These are phyloP conservation scores for Idaea biselata DNA, from an alignment of 2,888 invertebrate species.

Conservation along the genomic window DNA sequence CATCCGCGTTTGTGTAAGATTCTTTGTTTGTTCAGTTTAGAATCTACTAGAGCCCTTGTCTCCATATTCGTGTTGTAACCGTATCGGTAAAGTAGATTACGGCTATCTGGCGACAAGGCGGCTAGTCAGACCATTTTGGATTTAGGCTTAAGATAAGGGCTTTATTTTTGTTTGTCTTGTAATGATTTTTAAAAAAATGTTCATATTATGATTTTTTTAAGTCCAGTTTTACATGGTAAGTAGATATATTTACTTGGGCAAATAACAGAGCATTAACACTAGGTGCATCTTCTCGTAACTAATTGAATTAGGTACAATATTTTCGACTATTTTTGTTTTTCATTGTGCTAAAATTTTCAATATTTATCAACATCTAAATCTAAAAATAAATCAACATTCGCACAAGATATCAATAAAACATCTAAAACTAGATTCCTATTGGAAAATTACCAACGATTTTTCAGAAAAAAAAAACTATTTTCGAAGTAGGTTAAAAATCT, in stretches of 20 bases:
- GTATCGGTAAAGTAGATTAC: slow-evolving; percentile 23
- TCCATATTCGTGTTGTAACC: slow-evolving; percentile 25
- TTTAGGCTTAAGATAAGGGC: slow-evolving; percentile 26
- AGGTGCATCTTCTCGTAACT: background rate
- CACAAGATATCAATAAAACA: background rate
- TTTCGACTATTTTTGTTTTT: background rate
- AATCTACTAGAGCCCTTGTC: slow-evolving; percentile 34
- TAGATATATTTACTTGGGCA: background rate
- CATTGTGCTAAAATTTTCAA: background rate
- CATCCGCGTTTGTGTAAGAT: slow-evolving; percentile 4
- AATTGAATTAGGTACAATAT: background rate
- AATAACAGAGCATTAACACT: background rate
- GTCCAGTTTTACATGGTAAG: background rate
- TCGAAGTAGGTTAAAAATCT: background rate
- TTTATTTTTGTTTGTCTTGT: slow-evolving; percentile 23
- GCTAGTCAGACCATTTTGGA: slow-evolving; percentile 22
- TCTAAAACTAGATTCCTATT: background rate
- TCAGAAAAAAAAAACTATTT: background rate
- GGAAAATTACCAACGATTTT: background rate
- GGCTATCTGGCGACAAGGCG: slow-evolving; percentile 33
- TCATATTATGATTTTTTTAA: slow-evolving; percentile 12
- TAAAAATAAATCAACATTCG: background rate
- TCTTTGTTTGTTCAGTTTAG: slow-evolving; percentile 25
- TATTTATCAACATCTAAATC: background rate
- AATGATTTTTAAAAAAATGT: slow-evolving; percentile 14